Conservation (phyloP, 2,113 vertebrate genomes). For the Aldabrachelys gigantea region DNA sequence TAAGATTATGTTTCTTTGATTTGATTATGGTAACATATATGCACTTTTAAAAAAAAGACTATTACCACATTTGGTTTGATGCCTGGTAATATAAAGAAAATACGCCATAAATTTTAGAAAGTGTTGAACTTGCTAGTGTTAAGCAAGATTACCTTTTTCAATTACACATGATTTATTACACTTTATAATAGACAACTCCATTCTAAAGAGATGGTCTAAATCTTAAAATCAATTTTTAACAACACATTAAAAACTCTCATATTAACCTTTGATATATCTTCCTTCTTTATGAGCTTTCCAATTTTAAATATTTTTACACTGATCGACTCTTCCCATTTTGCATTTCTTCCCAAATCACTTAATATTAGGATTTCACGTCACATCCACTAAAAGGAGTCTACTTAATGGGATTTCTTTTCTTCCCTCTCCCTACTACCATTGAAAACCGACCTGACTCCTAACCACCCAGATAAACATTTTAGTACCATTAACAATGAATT, state of each 20-base stretch:
- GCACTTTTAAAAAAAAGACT: slow-evolving; percentile 47
- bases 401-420: background rate
- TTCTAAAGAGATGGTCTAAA: slow-evolving; percentile 44
- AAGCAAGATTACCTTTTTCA: slow-evolving; percentile 60
- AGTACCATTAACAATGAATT: background rate
- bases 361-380: background rate
- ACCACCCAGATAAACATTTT: background rate
- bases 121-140: background rate
- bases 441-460: background rate
- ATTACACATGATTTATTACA: slow-evolving; percentile 59
- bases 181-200: slow-evolving; percentile 43
- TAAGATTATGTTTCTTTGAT: background rate
- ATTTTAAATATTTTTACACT: slow-evolving; percentile 3
- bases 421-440: background rate
- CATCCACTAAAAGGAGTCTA: background rate
- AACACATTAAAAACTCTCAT: background rate
- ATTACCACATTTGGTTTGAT: slow-evolving; percentile 46
- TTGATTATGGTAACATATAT: slow-evolving; percentile 25
- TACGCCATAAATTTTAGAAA: slow-evolving; percentile 50
- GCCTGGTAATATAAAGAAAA: slow-evolving; percentile 59
- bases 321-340: background rate
- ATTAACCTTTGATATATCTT: slow-evolving; percentile 3
- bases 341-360: background rate
- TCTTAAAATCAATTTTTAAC: slow-evolving; percentile 60
- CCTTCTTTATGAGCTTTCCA: background rate